phyloP scores from a whole-genome alignment of 2,888 invertebrate species.

The Agonopterix arenella region DNA sequence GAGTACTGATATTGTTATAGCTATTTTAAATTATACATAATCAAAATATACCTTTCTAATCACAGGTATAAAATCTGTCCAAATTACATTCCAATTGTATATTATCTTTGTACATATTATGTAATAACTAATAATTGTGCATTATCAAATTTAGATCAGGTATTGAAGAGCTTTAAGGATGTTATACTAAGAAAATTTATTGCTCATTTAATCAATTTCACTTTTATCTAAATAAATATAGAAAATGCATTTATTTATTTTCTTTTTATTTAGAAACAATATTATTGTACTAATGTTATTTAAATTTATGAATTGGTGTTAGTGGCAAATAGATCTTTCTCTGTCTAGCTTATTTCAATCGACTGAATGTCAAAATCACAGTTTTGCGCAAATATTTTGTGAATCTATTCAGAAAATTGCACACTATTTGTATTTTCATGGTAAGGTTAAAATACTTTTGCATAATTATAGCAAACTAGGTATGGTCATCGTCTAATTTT shows the following conservation, averaged over 20 bases:
- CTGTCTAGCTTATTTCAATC: no score
- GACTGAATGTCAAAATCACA: no score
- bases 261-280: slow-evolving; percentile 1
- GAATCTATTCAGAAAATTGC: no score
- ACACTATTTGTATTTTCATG: no score
- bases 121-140: slow-evolving; percentile 27
- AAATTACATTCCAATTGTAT: slow-evolving; percentile 71
- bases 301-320: not conserved
- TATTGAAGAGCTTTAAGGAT: slow-evolving; percentile 65
- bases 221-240: slow-evolving; percentile 24
- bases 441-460: no score
- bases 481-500: no score
- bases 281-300: not conserved
- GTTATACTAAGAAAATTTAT: slow-evolving; percentile 54
- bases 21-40: slow-evolving; percentile 46
- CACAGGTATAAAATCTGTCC: slow-evolving; percentile 58
- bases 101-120: slow-evolving; percentile 58
- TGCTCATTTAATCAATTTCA: slow-evolving; percentile 56
- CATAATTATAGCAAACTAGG: no score
- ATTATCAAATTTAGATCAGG: slow-evolving; percentile 43
- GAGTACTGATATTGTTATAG: slow-evolving; percentile 69
- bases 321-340: no score
- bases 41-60: slow-evolving; percentile 39
- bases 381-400: no score
- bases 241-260: slow-evolving; percentile 51